Conservation (phyloP, 2,888 invertebrate genomes). For the Callimorpha dominula region DNA sequence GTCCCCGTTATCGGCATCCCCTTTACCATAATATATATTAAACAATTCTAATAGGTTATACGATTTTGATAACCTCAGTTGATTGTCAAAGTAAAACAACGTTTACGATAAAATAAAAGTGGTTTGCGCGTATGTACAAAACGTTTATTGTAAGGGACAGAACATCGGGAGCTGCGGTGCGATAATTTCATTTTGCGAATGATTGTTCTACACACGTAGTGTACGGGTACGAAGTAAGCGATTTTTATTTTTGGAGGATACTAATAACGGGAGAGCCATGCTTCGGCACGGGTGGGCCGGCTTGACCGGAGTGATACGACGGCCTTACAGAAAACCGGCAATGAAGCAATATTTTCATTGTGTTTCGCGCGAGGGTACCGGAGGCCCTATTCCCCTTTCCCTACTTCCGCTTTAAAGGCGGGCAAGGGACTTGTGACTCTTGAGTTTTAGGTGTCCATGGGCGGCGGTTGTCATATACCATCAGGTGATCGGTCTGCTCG, state of each 20-base stretch:
- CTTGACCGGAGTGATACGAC: too few species aligned
- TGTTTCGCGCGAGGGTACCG: too few species aligned
- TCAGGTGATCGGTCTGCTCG: too few species aligned
- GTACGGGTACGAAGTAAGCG: conserved; percentile 23
- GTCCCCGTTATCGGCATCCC: not conserved
- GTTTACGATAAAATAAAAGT: conserved; percentile 17
- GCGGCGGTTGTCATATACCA: too few species aligned
- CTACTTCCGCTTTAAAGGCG: too few species aligned
- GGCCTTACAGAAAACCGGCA: too few species aligned
- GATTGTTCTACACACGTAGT: conserved; percentile 44
- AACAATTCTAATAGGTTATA: not conserved
- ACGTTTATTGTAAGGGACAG: conserved; percentile 27
- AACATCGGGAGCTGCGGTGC: conserved; percentile 31
- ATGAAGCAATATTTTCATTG: too few species aligned
- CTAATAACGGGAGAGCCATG: too few species aligned
- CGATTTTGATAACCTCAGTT: conserved; percentile 10
- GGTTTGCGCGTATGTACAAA: conserved; percentile 23
- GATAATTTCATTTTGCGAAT: conserved; percentile 57
- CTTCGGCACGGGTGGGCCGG: too few species aligned
- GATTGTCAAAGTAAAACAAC: not conserved
- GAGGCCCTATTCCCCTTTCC: too few species aligned
- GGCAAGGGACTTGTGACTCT: too few species aligned
- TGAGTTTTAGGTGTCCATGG: too few species aligned
- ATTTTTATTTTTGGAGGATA: not conserved
- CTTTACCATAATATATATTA: not conserved